Conservation (phyloP, 2,113 vertebrate species). For the Ophiodon elongatus region DNA sequence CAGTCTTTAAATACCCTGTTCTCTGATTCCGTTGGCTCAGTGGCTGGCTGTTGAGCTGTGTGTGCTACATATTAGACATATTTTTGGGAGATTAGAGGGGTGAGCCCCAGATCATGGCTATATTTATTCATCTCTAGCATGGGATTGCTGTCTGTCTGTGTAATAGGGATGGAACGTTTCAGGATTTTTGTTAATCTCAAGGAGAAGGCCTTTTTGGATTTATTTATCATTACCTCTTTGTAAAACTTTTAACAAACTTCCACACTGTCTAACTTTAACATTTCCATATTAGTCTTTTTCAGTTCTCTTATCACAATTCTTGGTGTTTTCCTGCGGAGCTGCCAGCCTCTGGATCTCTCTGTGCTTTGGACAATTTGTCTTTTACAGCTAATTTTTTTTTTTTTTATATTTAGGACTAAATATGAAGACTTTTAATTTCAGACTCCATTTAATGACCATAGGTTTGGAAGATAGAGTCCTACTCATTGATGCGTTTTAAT, state of each 20-base stretch:
- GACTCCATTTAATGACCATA: constrained; percentile 51
- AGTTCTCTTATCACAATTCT: constrained; percentile 32
- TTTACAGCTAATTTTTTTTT: constrained; percentile 40
- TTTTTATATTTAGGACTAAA: constrained; percentile 40
- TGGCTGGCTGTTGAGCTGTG: constrained; percentile 29
- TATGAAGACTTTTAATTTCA: constrained; percentile 61
- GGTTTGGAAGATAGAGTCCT: constrained; percentile 56
- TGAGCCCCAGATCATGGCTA: constrained; percentile 51
- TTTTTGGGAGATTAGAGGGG: constrained; percentile 46
- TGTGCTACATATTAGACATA: constrained; percentile 63
- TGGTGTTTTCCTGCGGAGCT: constrained; percentile 22
- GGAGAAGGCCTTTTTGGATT: constrained; percentile 12
- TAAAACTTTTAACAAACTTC: constrained; percentile 9
- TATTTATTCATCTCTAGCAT: constrained; percentile 59
- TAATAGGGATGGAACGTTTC: constrained; percentile 17
- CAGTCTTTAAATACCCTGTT: constrained; percentile 11
- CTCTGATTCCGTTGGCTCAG: constrained; percentile 26
- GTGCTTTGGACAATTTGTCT: constrained; percentile 39
- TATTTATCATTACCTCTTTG: constrained; percentile 2
- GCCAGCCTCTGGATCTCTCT: constrained; percentile 22
- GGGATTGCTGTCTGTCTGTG: constrained; percentile 28
- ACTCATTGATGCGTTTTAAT: constrained; percentile 69
- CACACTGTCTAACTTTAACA: constrained; percentile 4
- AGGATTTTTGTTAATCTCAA: constrained; percentile 21
- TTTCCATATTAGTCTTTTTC: constrained; percentile 14